Base-by-base conservation (phyloP, 2,113 vertebrate species). In the Todiramphus saurophagus region DNA sequence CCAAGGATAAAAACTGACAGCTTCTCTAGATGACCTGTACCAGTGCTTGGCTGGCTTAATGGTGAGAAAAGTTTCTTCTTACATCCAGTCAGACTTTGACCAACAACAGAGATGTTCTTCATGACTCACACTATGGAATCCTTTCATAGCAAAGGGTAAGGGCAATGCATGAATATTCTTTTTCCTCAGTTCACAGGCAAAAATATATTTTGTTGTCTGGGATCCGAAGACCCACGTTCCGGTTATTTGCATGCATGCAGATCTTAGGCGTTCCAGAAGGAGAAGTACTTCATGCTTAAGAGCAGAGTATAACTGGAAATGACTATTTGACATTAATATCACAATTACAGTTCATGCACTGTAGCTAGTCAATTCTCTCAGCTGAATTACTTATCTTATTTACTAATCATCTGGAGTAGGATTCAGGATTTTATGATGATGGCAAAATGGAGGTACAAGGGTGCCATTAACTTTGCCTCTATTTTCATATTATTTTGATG, bases 341-440 rank as follows among this genome's bases (percentile, higher is more conserved):
- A 94, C 94, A 96, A 90, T 91, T 95, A 95, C 63, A 90, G 91
- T 90, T 95, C 94, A 94, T 66, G 89, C 94, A 93, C 91, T 87
- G 75, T 27, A 93, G 78, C 84, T 69, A 93, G 89, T 77, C 82
- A 82, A 85, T 96, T 96, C 93, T 89, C 95, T 87, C 93, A 95
- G 91, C 91, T 87, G 87, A 96, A 97, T 96, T 94, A 93, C 81
- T 96, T 93, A 93, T 95, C 91, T 89, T 97, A 96, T 97, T 97
- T 96, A 96, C 91, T 96, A 95, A 97, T 97, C 91, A 94, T 89
- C 67, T 97, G 84, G 70, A 96, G 87, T 83, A 93, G 87, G 41
- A 94, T 72, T 96, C 74, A 91, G 83, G 78, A 93, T 83, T 91
- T 96, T 85, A 95, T 85, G 94, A 92, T 81, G 83, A 94, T 89